Evolutionary conservation across 2,888 invertebrate genomes (phyloP).

Genomic region (Sylvicola cinctus): DNA sequence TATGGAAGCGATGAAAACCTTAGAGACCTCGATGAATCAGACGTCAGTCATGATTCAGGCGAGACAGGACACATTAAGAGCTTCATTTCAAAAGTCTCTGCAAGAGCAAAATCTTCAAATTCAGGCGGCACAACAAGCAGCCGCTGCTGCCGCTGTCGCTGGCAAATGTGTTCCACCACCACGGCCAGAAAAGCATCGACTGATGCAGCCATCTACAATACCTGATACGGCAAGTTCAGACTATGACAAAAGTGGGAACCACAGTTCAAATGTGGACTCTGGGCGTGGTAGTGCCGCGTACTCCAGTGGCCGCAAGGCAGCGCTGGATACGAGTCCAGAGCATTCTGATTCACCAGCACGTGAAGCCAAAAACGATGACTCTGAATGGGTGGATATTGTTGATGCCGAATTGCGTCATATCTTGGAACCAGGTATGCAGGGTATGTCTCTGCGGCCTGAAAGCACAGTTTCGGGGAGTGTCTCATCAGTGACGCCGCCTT

Average conservation of each 20-base stretch:
- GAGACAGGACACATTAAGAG: conserved; percentile 7
- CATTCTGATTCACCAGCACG: conserved; percentile 28
- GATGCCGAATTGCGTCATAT: conserved; percentile 61
- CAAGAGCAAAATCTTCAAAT: conserved; percentile 9
- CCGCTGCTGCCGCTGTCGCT: neutral
- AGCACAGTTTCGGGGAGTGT: conserved; percentile 44
- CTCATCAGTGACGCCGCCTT: conserved; percentile 54
- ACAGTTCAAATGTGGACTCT: conserved; percentile 57
- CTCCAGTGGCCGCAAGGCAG: conserved; percentile 44
- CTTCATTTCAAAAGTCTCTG: conserved; percentile 7
- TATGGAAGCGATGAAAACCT: conserved; percentile 27
- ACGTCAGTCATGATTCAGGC: neutral
- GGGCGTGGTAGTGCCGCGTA: conserved; percentile 64
- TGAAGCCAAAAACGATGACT: conserved; percentile 31
- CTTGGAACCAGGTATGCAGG: conserved; percentile 50
- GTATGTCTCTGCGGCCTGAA: conserved; percentile 33
- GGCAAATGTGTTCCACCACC: conserved; percentile 5
- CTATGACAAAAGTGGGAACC: conserved; percentile 54
- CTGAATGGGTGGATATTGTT: conserved; percentile 65
- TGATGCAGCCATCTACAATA: conserved; percentile 26
- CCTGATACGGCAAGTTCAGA: conserved; percentile 49
- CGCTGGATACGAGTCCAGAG: conserved; percentile 34
- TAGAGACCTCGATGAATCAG: conserved; percentile 26
- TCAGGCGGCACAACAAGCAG: conserved; percentile 10
- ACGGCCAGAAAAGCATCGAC: conserved; percentile 5